Percentiles rank a stretch among this genome's conserved stretches.
These are phyloP conservation scores for Spheniscus humboldti DNA, from an alignment of 2,797 vertebrate genomes.

Conservation along the genomic window DNA sequence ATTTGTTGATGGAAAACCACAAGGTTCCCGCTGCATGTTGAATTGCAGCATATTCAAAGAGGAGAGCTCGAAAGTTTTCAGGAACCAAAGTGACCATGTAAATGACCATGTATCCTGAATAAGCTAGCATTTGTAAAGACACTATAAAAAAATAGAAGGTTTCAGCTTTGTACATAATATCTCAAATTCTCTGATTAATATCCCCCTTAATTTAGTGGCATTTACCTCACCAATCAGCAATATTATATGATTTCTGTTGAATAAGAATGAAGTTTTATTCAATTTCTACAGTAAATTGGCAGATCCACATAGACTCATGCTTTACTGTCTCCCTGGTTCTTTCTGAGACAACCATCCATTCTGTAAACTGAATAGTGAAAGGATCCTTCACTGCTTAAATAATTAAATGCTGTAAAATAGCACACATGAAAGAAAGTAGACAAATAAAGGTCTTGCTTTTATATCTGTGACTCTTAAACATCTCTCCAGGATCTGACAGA, in stretches of 20 bases:
- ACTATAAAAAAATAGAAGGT: background rate
- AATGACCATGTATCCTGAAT: background rate
- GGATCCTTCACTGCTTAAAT: background rate
- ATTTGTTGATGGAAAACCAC: background rate
- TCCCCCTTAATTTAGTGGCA: background rate
- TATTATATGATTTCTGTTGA: background rate
- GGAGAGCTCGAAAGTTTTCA: background rate
- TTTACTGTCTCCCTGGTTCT: background rate
- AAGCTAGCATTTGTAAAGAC: background rate
- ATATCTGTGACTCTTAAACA: background rate
- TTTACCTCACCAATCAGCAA: background rate
- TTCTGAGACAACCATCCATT: background rate
- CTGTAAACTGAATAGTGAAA: background rate
- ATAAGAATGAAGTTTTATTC: background rate
- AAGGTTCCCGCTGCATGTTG: background rate
- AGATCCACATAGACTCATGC: accelerated
- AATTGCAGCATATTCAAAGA: background rate
- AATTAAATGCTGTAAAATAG: background rate
- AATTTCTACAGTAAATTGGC: background rate
- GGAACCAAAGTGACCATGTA: background rate
- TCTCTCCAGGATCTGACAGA: background rate
- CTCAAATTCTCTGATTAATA: background rate
- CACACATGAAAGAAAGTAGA: background rate
- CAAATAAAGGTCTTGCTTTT: background rate
- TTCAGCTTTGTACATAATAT: background rate